phyloP scores from a whole-genome alignment of 2,888 invertebrate genomes.

The Amphipyra berbera region DNA sequence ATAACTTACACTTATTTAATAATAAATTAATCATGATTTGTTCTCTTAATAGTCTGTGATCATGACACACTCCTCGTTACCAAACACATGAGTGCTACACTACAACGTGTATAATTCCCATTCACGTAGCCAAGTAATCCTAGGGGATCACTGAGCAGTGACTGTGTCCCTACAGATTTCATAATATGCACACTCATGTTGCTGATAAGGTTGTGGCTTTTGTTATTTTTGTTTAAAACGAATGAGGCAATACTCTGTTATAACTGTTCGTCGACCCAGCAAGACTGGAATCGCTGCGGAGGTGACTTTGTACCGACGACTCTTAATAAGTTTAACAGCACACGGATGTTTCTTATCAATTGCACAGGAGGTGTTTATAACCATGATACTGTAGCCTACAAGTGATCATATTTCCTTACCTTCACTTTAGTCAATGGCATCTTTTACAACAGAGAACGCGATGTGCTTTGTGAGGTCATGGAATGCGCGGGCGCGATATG shows the following conservation, averaged over 20 bases:
- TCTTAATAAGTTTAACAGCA: conserved; percentile 67
- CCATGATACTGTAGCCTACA: background rate
- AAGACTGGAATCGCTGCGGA: conserved; percentile 70
- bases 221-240: conserved; percentile 47
- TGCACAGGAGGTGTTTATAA: conserved; percentile 76
- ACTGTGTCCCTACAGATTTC: conserved; percentile 14
- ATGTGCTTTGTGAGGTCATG: conserved; percentile 86
- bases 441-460: conserved; percentile 70
- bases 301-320: conserved; percentile 71
- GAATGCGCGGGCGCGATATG: conserved; percentile 76
- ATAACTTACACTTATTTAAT: conserved; percentile 1
- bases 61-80: conserved; percentile 11
- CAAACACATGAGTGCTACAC: conserved; percentile 2
- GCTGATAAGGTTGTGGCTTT: conserved; percentile 54
- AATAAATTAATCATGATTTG: too few species aligned
- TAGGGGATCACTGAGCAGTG: too few species aligned
- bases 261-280: conserved; percentile 79
- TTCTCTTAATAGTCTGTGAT: background rate
- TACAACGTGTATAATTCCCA: conserved; percentile 12
- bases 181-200: conserved; percentile 57
- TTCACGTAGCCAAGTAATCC: too few species aligned
- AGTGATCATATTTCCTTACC: background rate
- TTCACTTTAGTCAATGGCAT: background rate
- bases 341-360: conserved; percentile 70
- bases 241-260: conserved; percentile 71